These are phyloP conservation scores for Trichogramma pretiosum DNA, from an alignment of 1,140 invertebrate species.

Conservation along the genomic window DNA sequence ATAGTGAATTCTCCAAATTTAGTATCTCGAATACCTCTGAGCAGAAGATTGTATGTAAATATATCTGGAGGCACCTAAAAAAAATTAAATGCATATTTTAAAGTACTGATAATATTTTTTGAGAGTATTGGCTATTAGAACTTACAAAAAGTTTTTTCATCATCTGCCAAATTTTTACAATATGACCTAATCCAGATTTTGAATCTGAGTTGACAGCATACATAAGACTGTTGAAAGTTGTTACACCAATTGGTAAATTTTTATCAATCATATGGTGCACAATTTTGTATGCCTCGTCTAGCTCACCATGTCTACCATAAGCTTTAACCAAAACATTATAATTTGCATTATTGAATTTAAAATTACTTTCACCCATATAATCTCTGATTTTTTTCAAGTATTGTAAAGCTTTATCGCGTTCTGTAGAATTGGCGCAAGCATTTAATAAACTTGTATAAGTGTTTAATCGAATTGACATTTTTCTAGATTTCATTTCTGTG, in stretches of 20 bases:
- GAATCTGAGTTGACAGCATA: conserved; percentile 73
- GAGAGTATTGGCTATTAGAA: too few relatives aligned
- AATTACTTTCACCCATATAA: conserved; percentile 49
- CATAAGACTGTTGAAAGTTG: conserved; percentile 71
- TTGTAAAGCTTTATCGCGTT: conserved; percentile 51
- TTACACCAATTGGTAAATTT: conserved; percentile 52
- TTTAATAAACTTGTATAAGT: conserved; percentile 81
- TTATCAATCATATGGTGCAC: conserved; percentile 75
- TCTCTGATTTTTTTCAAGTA: conserved; percentile 48
- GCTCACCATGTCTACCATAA: conserved; percentile 71
- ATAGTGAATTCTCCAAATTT: conserved; percentile 58
- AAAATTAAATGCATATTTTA: conserved; percentile 15
- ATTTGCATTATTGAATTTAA: conserved; percentile 63
- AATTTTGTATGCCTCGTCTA: conserved; percentile 66
- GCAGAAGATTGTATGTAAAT: conserved; percentile 71
- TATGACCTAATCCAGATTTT: conserved; percentile 69
- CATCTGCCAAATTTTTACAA: conserved; percentile 75
- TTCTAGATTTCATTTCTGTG: conserved; percentile 70
- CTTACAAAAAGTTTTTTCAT: conserved; percentile 45
- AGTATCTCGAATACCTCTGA: conserved; percentile 71
- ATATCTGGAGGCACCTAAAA: conserved; percentile 58
- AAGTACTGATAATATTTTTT: background rate
- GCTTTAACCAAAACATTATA: conserved; percentile 88
- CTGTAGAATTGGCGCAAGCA: conserved; percentile 73
- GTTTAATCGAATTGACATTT: conserved; percentile 55